phyloP scores from a whole-genome alignment of 1,140 invertebrate species.

The Drosophila sproati region DNA sequence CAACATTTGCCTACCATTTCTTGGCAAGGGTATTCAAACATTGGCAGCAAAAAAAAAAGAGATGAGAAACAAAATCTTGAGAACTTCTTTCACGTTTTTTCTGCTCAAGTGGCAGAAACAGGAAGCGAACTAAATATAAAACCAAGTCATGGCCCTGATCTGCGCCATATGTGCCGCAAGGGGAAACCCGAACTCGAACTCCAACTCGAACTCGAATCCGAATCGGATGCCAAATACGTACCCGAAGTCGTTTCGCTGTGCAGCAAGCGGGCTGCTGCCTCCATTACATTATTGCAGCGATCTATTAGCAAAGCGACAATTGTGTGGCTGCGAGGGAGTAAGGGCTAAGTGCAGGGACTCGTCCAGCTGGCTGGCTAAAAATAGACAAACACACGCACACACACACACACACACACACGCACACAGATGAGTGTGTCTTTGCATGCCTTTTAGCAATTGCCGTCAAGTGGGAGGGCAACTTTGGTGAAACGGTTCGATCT shows the following conservation, averaged over 20 bases:
- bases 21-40: slow-evolving; percentile 1
- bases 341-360: slow-evolving; percentile 14
- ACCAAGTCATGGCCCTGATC: slow-evolving; percentile 59
- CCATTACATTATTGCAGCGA: slow-evolving; percentile 77
- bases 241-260: neutral
- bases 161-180: slow-evolving; percentile 59
- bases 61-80: too few species aligned
- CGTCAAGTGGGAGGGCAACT: neutral
- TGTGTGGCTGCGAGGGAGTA: slow-evolving; percentile 13
- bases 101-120: slow-evolving; percentile 64
- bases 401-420: neutral
- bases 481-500: slow-evolving; percentile 23
- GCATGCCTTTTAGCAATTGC: slow-evolving; percentile 8
- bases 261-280: slow-evolving; percentile 32
- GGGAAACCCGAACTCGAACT: slow-evolving; percentile 14
- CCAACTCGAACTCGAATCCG: neutral
- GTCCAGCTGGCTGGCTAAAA: slow-evolving; percentile 32
- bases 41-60: neutral
- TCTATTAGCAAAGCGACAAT: slow-evolving; percentile 70
- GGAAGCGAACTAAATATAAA: slow-evolving; percentile 80
- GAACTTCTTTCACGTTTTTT: slow-evolving; percentile 16
- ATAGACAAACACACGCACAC: slow-evolving; percentile 11
- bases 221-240: neutral
- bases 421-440: neutral
- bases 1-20: neutral